Conservation (phyloP, 2,113 vertebrate genomes). For the Cryptomyrus ogoouensis region DNA sequence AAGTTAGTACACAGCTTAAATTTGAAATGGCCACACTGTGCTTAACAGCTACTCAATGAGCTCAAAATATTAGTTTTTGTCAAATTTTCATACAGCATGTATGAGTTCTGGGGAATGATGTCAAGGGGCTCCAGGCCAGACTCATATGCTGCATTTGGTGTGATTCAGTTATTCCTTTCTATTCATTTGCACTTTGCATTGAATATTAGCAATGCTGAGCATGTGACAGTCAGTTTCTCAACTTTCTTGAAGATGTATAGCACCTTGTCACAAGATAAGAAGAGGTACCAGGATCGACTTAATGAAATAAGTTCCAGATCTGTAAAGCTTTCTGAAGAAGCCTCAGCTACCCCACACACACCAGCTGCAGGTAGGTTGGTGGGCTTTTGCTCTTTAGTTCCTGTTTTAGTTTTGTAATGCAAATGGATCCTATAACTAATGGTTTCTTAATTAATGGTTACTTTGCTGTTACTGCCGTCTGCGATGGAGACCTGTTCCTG, state of each 20-base stretch:
- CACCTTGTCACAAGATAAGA: slow-evolving; percentile 44
- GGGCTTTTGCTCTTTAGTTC: background rate
- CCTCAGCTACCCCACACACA: slow-evolving; percentile 1
- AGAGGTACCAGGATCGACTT: slow-evolving; percentile 51
- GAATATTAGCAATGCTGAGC: background rate
- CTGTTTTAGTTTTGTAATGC: background rate
- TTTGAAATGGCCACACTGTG: background rate
- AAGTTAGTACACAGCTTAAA: background rate
- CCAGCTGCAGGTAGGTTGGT: slow-evolving; percentile 40
- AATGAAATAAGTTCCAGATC: slow-evolving; percentile 42
- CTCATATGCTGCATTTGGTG: background rate
- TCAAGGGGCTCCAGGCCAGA: background rate
- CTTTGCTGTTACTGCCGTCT: background rate
- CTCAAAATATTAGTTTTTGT: background rate
- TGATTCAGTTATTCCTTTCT: background rate
- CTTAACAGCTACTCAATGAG: background rate
- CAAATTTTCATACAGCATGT: background rate
- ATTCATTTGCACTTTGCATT: background rate
- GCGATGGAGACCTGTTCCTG: background rate
- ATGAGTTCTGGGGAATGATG: background rate
- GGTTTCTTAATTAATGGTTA: background rate
- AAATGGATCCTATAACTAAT: background rate
- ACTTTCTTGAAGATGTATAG: slow-evolving; percentile 46
- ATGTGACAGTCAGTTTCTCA: background rate
- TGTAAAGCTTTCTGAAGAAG: slow-evolving; percentile 5